Base-by-base conservation (phyloP, 2,888 invertebrate species). In the Stenurella melanura region DNA sequence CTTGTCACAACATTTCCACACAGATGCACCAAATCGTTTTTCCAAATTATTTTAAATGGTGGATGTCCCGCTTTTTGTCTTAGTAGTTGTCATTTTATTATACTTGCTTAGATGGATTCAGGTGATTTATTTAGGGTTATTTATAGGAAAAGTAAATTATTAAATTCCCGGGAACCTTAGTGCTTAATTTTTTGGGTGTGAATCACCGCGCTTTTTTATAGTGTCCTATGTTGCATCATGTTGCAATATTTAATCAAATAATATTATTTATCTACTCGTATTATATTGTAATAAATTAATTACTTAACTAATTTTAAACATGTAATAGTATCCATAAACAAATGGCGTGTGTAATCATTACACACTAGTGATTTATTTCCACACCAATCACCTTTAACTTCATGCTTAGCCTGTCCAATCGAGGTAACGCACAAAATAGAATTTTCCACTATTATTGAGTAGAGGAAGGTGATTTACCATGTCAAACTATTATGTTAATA, bases 31-130 rank as follows among this genome's bases (percentile, higher is more conserved):
- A 50, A 50, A 50, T 50, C 50, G 50, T 50, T 50, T 50, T n/a
- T 50, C n/a, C 50, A 50, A 50, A 50, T 50, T 50, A 50, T 50
- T 50, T 50, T 50, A 50, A 50, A n/a, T 50, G 50, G n/a, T 50
- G 50, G 50, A 50, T 50, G 50, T n/a, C 1, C 50, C 3, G 6
- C 15, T 50, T 50, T 15, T 50, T 50, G 50, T 50, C 50, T 50
- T n/a, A 50, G 50, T 15, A 50, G 15, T 50, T 50, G 50, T 50
- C 50, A n/a, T 15, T 50, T 50, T 50, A 50, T 50, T 50, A n/a
- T n/a, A n/a, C n/a, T 50, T 50, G 50, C 50, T 50, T n/a, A 50
- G 50, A 50, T 50, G 50, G 50, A 50, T n/a, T 1, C n/a, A 50
- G 50, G 1, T 6, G n/a, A 4, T 12, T 50, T 50, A 50, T 50